Base-by-base conservation (phyloP, 2,888 invertebrate species). In the Bibio marci region DNA sequence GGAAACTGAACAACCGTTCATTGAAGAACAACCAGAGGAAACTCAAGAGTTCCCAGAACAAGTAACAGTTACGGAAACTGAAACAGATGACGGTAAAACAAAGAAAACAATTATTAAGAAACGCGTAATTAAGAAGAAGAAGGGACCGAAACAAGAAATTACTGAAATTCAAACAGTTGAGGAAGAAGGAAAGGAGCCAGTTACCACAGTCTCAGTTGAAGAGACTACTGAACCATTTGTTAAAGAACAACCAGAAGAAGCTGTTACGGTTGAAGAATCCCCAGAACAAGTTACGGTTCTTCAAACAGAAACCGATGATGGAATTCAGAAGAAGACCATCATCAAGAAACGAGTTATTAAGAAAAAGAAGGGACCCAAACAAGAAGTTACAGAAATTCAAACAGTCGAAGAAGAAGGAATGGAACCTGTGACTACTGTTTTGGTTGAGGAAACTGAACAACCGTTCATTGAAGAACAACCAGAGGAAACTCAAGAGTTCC, bases 361-460 rank as follows among this genome's bases (percentile, higher is more conserved):
- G 40, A 57, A 51, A 39, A 46, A 50, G 35, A 47, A 46, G 38
- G 52, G 51, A 10, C 45, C 41, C 12, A 50, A 49, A 38, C 47
- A 51, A 38, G 54, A 59, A 49, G 48, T 53, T 2, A 59, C 58
- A 2, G 54, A 55, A 47, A 59, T 63, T 3, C 42, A 51, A 41
- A 46, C 49, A 8, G 41, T 48, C 2, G 54, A 47, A 40, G 47
- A 50, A 40, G 45, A 48, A 45, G 62, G 62, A 49, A 46, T 62
- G 18, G 45, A 57, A 15, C 58, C 58, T 3, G 47, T 56, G 30
- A 55, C 52, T 5, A 53, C 52, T 12, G 44, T 49, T 3, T 57
- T 56, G 13, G 56, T 62, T 4, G 41, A 44, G 27, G 57, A 64
- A 30, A 30, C 19, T 13, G 25, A 30, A n/a, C 17, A 10, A 12